Evolutionary conservation across 2,113 vertebrate species (phyloP).

Genomic region (Synodontis membranacea): DNA sequence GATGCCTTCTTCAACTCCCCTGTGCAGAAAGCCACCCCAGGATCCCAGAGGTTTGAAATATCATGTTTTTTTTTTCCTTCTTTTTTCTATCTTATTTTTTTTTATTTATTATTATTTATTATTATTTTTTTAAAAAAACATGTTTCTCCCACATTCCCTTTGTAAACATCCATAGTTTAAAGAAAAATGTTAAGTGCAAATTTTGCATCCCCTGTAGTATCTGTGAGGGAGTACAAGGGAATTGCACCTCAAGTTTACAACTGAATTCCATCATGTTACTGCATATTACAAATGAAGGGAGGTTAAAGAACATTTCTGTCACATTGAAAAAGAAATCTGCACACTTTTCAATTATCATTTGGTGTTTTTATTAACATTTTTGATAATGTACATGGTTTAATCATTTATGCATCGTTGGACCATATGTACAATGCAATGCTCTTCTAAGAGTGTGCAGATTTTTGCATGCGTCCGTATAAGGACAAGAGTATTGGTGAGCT

Average conservation of each 20-base stretch:
- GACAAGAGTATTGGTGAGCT: background rate
- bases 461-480: background rate
- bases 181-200: background rate
- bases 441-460: background rate
- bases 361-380: background rate
- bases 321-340: background rate
- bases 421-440: background rate
- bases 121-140: too few species aligned
- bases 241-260: background rate
- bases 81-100: too few species aligned
- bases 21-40: constrained; percentile 86
- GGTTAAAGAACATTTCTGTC: background rate
- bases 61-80: background rate
- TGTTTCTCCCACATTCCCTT: too few species aligned
- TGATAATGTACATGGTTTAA: background rate
- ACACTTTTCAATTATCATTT: background rate
- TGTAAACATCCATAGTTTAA: background rate
- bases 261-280: background rate
- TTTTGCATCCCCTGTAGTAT: background rate
- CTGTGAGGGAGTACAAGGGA: background rate
- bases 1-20: constrained; percentile 93
- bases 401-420: background rate
- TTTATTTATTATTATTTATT: too few species aligned
- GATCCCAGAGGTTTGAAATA: constrained; percentile 80
- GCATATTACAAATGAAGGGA: background rate